phyloP scores from a whole-genome alignment of 2,888 invertebrate species.

The Boloria euphrosyne region DNA sequence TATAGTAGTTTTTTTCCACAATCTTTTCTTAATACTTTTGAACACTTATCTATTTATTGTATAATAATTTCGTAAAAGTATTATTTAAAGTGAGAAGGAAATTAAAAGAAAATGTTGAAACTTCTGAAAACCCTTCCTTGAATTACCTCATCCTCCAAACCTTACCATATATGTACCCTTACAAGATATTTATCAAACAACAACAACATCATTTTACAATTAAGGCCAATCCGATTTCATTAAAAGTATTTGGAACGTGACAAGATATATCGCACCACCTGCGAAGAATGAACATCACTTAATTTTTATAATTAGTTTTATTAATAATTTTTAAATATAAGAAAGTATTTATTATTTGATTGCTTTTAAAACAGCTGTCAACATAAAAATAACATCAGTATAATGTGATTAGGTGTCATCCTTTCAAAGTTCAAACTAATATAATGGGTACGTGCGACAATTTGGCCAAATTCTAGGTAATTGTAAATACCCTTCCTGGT shows the following conservation, averaged over 20 bases:
- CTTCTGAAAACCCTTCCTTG: neutral
- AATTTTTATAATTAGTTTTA: too few species aligned
- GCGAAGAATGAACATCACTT: neutral
- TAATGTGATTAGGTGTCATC: too few species aligned
- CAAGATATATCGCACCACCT: conserved; percentile 9
- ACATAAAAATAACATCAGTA: too few species aligned
- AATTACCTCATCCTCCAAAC: conserved; percentile 1
- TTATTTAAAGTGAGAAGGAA: neutral
- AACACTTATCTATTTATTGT: neutral
- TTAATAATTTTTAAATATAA: too few species aligned
- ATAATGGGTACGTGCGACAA: neutral
- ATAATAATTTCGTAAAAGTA: neutral
- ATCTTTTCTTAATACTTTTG: neutral
- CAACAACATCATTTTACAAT: conserved; percentile 64
- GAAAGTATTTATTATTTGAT: too few species aligned
- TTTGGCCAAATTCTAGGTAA: conserved; percentile 7
- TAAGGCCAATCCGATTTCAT: conserved; percentile 53
- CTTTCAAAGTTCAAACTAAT: too few species aligned
- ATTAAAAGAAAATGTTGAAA: neutral
- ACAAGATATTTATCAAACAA: conserved; percentile 56
- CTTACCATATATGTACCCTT: conserved; percentile 19
- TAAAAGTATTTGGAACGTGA: conserved; percentile 10
- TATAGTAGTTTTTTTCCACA: too few species aligned
- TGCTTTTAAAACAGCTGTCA: too few species aligned
- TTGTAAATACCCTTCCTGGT: conserved; percentile 11